phyloP scores from a whole-genome alignment of 2,888 invertebrate genomes.

The Pecten maximus region DNA sequence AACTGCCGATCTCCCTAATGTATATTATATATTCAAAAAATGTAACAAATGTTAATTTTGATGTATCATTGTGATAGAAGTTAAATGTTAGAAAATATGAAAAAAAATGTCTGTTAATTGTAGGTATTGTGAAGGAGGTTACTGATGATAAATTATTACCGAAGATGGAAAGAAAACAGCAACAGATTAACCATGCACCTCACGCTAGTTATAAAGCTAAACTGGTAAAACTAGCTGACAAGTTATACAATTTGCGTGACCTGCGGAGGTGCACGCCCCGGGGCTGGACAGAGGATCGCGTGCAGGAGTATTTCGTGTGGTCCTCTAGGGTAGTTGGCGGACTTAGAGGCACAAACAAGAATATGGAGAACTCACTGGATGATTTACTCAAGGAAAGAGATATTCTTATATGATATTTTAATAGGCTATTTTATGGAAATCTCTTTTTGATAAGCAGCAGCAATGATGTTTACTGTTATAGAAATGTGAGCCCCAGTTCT shows the following conservation, averaged over 20 bases:
- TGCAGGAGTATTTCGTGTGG: slow-evolving; percentile 88
- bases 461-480: too few species aligned
- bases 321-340: slow-evolving; percentile 87
- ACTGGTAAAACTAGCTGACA: slow-evolving; percentile 91
- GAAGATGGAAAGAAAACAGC: slow-evolving; percentile 86
- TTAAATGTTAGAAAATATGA: too few species aligned
- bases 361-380: slow-evolving; percentile 84
- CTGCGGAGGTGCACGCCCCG: slow-evolving; percentile 84
- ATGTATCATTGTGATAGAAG: too few species aligned
- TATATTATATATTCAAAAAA: too few species aligned
- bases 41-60: too few species aligned
- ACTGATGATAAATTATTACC: slow-evolving; percentile 90
- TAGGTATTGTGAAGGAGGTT: slow-evolving; percentile 82
- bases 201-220: slow-evolving; percentile 86
- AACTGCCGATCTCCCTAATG: too few species aligned
- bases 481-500: too few species aligned
- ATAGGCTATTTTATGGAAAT: background rate
- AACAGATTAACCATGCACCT: slow-evolving; percentile 87
- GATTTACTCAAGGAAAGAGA: slow-evolving; percentile 66
- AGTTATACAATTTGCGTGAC: slow-evolving; percentile 91
- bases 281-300: slow-evolving; percentile 87
- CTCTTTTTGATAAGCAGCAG: too few species aligned
- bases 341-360: slow-evolving; percentile 86
- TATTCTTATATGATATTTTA: background rate
- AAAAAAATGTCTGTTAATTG: slow-evolving; percentile 50